These are phyloP conservation scores for Anas platyrhynchos DNA, from an alignment of 2,113 vertebrate species.

Conservation along the genomic window DNA sequence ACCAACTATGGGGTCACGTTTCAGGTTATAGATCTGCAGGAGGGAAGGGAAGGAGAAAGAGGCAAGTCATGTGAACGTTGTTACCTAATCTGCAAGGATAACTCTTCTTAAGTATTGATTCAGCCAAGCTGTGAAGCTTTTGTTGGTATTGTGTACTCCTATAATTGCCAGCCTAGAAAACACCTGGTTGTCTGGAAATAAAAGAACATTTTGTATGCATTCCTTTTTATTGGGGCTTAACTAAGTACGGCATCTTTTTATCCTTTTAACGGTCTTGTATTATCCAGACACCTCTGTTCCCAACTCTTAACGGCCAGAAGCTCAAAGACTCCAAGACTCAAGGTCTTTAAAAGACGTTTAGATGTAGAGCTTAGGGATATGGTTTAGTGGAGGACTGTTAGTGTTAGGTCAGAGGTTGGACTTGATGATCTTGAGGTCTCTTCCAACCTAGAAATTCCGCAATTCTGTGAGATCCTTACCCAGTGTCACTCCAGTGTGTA, in stretches of 20 bases:
- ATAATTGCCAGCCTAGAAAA: not conserved
- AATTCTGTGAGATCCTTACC: not conserved
- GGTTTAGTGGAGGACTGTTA: too few relatives aligned
- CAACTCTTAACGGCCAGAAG: not conserved
- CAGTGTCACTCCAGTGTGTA: not conserved
- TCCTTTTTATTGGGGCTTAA: not conserved
- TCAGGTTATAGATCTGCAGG: constrained; percentile 30
- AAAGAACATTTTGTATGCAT: not conserved
- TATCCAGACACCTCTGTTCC: not conserved
- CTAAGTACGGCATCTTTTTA: not conserved
- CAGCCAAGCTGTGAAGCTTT: constrained; percentile 36
- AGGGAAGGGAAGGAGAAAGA: not conserved
- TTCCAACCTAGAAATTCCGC: too few relatives aligned
- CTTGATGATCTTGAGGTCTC: too few relatives aligned
- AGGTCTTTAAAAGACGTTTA: too few relatives aligned
- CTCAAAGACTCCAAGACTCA: not conserved
- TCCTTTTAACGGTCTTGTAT: not conserved
- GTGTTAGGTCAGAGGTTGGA: too few relatives aligned
- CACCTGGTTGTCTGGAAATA: not conserved
- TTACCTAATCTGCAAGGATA: not conserved
- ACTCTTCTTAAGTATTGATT: not conserved
- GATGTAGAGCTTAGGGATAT: too few relatives aligned
- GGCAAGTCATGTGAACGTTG: not conserved
- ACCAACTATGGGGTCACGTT: not conserved
- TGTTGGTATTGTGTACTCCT: not conserved